Evolutionary conservation across 1,140 invertebrate genomes (phyloP), one percentile per base, ranked within the genome.

Genomic region (Melitaea cinxia): DNA sequence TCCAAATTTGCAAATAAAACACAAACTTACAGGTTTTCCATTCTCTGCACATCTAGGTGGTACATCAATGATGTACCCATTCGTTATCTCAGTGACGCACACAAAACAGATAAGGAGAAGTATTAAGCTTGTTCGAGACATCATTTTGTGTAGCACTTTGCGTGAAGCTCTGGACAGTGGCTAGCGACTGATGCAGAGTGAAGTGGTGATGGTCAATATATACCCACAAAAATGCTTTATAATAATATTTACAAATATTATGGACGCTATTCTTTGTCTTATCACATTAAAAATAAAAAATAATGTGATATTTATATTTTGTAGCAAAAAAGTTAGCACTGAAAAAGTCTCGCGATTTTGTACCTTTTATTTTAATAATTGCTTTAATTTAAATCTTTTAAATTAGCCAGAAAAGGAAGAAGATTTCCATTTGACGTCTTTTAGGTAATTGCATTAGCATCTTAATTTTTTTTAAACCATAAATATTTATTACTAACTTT

Each of bases 21-120:
- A 33, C 3, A 37, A 55, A 83, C 81, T 79, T 59, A 68, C 66
- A 55, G 59, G 64, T 45, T 68, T 26, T 37, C 66, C 66, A 19
- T 59, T 58, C 47, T 68, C 39, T 1, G 47, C 47, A 17, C 66
- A 68, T 1, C 62, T 54, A 57, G 39, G 70, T 24, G 49, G 57
- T 6, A 68, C 64, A 39, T 62, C 68, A 45, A 78, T 70, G 30
- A 78, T 26, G 68, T 65, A 78, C 1, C 4, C 30, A 10, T 50
- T 69, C 19, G 52, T 68, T 57, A 61, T 65, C 37, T 58, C 45
- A 21, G 53, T 42, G 39, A 65, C 45, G 19, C 60, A 63, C 17
- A 53, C 30, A 28, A 19, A 49, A 63, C 61, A 60, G 68, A 69
- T 54, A 57, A 72, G 70, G 35, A 57, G 65, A 47, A 72, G 52